Evolutionary conservation across 1,140 invertebrate genomes (phyloP).

Genomic region (Drosophila subpulchrella): DNA sequence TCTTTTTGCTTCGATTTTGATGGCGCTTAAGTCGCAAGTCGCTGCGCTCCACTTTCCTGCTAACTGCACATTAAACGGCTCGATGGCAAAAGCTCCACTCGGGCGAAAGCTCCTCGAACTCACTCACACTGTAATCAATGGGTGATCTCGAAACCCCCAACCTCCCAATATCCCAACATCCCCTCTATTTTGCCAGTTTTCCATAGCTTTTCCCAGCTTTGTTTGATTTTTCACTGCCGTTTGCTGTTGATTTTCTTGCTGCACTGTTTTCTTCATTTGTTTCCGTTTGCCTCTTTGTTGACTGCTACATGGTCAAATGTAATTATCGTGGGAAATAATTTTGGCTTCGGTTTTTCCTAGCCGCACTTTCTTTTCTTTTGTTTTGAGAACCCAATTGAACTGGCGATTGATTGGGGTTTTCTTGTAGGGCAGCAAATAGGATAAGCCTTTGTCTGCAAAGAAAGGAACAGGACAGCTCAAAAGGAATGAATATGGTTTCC

Average conservation of each 20-base stretch:
- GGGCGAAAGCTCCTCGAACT: slow-evolving; percentile 29
- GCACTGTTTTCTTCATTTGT: slow-evolving; percentile 34
- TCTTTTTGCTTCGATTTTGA: slow-evolving; percentile 28
- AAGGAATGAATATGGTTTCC: neutral
- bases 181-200: neutral
- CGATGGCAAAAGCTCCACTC: slow-evolving; percentile 70
- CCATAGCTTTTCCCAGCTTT: slow-evolving; percentile 1
- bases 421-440: slow-evolving; percentile 7
- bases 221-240: slow-evolving; percentile 29
- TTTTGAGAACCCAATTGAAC: slow-evolving; percentile 21
- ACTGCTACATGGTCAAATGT: slow-evolving; percentile 49
- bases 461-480: neutral
- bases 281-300: slow-evolving; percentile 32
- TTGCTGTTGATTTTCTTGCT: slow-evolving; percentile 30
- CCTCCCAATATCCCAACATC: neutral
- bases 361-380: slow-evolving; percentile 26
- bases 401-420: slow-evolving; percentile 53
- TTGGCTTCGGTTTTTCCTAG: slow-evolving; percentile 19
- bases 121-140: slow-evolving; percentile 50
- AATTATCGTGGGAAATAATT: slow-evolving; percentile 66
- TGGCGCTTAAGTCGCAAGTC: slow-evolving; percentile 45
- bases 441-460: slow-evolving; percentile 1
- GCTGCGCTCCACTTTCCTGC: slow-evolving; percentile 57
- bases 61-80: slow-evolving; percentile 78
- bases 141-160: neutral